Conservation (phyloP, 2,797 vertebrate genomes). For the Labeo calbasu region DNA sequence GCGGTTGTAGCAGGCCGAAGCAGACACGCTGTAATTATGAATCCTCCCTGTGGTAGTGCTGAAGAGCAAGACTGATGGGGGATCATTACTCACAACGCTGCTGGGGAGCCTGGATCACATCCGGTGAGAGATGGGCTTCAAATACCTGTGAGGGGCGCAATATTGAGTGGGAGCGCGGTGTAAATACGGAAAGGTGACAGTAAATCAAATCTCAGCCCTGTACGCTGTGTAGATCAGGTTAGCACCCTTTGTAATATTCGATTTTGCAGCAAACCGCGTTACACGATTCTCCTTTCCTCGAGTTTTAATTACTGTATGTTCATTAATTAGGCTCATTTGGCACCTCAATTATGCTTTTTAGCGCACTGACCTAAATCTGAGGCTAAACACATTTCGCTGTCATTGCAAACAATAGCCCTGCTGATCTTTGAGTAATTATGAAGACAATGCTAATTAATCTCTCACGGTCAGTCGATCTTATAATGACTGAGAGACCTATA, state of each 20-base stretch:
- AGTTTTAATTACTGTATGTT: slow-evolving; percentile 71
- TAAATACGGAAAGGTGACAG: slow-evolving; percentile 34
- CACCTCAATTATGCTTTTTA: slow-evolving; percentile 75
- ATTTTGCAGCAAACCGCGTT: slow-evolving; percentile 43
- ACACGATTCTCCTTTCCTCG: slow-evolving; percentile 51
- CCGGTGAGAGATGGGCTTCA: slow-evolving; percentile 37
- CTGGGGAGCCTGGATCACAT: slow-evolving; percentile 15
- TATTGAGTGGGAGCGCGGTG: neutral
- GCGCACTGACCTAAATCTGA: slow-evolving; percentile 76
- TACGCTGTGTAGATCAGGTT: slow-evolving; percentile 10
- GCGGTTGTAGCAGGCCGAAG: slow-evolving; percentile 12
- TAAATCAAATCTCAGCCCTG: slow-evolving; percentile 4
- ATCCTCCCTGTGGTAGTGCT: slow-evolving; percentile 10
- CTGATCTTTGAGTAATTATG: slow-evolving; percentile 79
- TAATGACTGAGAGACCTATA: slow-evolving; percentile 56
- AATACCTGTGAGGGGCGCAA: slow-evolving; percentile 32
- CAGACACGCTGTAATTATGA: slow-evolving; percentile 1
- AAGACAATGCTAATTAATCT: slow-evolving; percentile 77
- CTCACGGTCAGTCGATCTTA: slow-evolving; percentile 64
- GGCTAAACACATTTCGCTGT: slow-evolving; percentile 74
- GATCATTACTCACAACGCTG: slow-evolving; percentile 52
- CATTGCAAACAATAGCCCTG: slow-evolving; percentile 72
- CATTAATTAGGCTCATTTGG: slow-evolving; percentile 77
- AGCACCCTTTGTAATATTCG: slow-evolving; percentile 22
- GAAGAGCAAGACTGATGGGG: slow-evolving; percentile 14